Conservation (phyloP, 2,113 vertebrate genomes). For the Leptobrachium leishanense region DNA sequence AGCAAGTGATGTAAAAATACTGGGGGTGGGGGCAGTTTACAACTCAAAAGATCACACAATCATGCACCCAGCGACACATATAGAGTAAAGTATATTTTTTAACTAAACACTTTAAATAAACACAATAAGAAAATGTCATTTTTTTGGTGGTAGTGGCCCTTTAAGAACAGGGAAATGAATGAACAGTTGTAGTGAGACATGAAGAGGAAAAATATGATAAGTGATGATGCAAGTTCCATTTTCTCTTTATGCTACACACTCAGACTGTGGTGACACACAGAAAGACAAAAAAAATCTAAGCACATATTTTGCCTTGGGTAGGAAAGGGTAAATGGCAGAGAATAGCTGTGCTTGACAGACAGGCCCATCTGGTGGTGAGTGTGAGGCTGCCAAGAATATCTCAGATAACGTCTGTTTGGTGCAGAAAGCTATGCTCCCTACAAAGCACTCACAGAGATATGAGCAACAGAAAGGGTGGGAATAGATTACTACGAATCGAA, state of each 20-base stretch:
- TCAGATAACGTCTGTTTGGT: slow-evolving; percentile 29
- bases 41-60: too few species aligned
- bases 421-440: not conserved
- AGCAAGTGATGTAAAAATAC: too few species aligned
- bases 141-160: too few species aligned
- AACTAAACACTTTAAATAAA: too few species aligned
- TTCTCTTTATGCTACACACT: not conserved
- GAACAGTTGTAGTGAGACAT: too few species aligned
- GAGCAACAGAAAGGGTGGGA: not conserved
- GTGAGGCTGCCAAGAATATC: slow-evolving; percentile 37
- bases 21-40: too few species aligned
- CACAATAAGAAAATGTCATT: too few species aligned
- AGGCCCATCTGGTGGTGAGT: slow-evolving; percentile 25
- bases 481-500: slow-evolving; percentile 1
- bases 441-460: slow-evolving; percentile 24
- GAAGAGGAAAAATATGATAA: too few species aligned
- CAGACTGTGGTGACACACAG: not conserved
- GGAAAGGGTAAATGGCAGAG: not conserved
- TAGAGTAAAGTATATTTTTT: too few species aligned
- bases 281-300: not conserved
- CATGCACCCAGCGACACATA: too few species aligned
- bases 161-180: too few species aligned
- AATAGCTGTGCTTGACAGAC: slow-evolving; percentile 10
- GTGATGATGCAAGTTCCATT: not conserved
- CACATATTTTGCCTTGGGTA: not conserved